Percentiles rank a stretch among this genome's conserved stretches.
Evolutionary conservation across 2,888 invertebrate species (phyloP).

Genomic region (Azorinus chamasolen): DNA sequence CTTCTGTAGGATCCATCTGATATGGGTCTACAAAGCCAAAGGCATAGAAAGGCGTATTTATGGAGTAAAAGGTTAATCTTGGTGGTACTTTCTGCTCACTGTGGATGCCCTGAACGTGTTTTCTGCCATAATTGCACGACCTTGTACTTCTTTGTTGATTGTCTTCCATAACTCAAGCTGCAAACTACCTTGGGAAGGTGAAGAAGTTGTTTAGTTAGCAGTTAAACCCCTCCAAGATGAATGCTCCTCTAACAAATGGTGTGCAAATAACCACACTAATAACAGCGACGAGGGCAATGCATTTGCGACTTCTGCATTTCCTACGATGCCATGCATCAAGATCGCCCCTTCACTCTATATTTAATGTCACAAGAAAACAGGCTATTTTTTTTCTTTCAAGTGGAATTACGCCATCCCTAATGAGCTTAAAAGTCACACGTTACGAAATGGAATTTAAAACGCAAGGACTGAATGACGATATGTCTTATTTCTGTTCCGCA

Average conservation of each 20-base stretch:
- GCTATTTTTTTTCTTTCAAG: slow-evolving; percentile 6
- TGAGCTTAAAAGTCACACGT: slow-evolving; percentile 19
- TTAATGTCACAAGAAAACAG: slow-evolving; percentile 13
- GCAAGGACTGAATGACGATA: slow-evolving; percentile 15
- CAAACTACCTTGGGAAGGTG: slow-evolving; percentile 30
- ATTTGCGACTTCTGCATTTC: slow-evolving; percentile 18
- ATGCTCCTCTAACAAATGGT: slow-evolving; percentile 25
- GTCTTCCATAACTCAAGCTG: slow-evolving; percentile 20
- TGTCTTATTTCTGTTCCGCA: slow-evolving; percentile 11
- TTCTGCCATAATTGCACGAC: no score
- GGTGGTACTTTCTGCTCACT: no score
- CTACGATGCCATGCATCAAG: neutral
- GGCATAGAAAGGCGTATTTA: no score
- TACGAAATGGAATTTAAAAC: slow-evolving; percentile 23
- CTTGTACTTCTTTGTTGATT: slow-evolving; percentile 30
- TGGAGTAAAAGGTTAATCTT: no score
- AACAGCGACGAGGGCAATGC: slow-evolving; percentile 8
- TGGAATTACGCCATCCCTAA: slow-evolving; percentile 7
- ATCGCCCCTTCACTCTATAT: slow-evolving; percentile 10
- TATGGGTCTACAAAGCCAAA: no score
- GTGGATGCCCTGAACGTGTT: no score
- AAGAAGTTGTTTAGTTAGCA: slow-evolving; percentile 39
- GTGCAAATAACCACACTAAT: slow-evolving; percentile 32
- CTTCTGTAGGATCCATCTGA: no score
- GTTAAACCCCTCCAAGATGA: slow-evolving; percentile 34